Evolutionary conservation across 2,888 invertebrate species (phyloP), one percentile per base, ranked within the genome.

Genomic region (Ceraclea dissimilis): DNA sequence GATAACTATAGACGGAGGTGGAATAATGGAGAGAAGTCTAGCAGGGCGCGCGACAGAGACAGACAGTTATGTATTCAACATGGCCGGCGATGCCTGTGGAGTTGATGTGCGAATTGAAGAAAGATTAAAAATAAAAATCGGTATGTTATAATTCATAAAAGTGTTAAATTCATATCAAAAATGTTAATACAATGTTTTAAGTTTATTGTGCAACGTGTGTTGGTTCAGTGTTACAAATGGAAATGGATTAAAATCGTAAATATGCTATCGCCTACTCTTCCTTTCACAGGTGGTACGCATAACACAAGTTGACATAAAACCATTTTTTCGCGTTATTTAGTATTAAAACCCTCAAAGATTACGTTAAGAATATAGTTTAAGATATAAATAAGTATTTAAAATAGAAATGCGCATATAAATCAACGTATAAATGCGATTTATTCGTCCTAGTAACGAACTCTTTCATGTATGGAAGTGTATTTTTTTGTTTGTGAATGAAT

Each of bases 61-160:
- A 52, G 55, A 76, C 75, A 79, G 85, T 84, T 82, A 88, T 87
- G 87, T 86, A 86, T 85, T 83, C 85, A 90, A 88, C 84, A 90
- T 90, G 90, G 90, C 90, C 83, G 85, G 85, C 77, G 87, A 85
- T 80, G 85, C 84, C 83, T 86, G 86, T 83, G 84, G 87, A 84
- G 90, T 86, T 83, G 84, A 87, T 84, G 90, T 92, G 77, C 85
- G 93, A 82, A 85, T 90, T 75, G 90, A 90, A 79, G 93, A 93
- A 83, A 87, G 90, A 79, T 83, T 93, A 78, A 90, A 88, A 85
- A 90, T 93, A 73, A 93, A 92, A 86, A 91, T 93, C 75, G 92
- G 92, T 92, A 82, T 79, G 88, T 84, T 74, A 68, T 67, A 65
- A 67, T 68, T 61, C 57, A 57, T 34, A 50, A 49, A 19, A 54